Evolutionary conservation across 2,797 vertebrate species (phyloP).

Genomic region (Neopelma chrysocephalum): DNA sequence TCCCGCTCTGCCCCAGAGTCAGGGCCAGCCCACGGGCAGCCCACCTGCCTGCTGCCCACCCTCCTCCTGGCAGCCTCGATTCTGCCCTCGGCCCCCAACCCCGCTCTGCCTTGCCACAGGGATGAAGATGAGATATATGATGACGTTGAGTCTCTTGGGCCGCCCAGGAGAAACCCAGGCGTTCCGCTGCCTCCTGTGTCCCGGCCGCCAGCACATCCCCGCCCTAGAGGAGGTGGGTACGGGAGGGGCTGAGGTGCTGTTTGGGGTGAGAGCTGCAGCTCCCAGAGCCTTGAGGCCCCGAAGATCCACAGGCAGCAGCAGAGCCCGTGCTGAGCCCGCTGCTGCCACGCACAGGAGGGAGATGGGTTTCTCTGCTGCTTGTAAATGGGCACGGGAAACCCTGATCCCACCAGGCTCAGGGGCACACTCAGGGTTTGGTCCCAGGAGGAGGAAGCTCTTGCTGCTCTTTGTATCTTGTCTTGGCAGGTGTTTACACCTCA

Average conservation of each 20-base stretch:
- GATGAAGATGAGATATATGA: conserved; percentile 27
- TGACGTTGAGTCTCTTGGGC: neutral
- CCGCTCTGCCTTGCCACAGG: neutral
- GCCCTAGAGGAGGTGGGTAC: neutral
- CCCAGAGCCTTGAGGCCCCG: fast-evolving
- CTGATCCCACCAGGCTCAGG: fast-evolving
- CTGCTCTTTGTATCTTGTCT: neutral
- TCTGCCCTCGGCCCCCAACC: neutral
- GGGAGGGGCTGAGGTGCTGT: neutral
- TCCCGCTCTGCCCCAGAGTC: neutral
- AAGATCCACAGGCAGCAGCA: fast-evolving
- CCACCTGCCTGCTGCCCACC: neutral
- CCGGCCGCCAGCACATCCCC: neutral
- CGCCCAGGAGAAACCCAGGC: neutral
- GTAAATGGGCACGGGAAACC: neutral
- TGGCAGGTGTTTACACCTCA: neutral
- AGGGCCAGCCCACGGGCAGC: neutral
- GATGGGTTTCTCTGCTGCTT: neutral
- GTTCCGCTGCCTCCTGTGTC: neutral
- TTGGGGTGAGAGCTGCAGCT: neutral
- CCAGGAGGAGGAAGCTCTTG: neutral
- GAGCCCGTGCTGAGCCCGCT: fast-evolving
- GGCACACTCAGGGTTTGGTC: neutral
- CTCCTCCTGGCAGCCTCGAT: neutral
- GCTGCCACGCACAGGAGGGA: neutral